A percentile compares a stretch with the other conserved stretches of the same genome.
Conservation (phyloP, 2,797 vertebrate species). For the Cottoperca gobio region DNA sequence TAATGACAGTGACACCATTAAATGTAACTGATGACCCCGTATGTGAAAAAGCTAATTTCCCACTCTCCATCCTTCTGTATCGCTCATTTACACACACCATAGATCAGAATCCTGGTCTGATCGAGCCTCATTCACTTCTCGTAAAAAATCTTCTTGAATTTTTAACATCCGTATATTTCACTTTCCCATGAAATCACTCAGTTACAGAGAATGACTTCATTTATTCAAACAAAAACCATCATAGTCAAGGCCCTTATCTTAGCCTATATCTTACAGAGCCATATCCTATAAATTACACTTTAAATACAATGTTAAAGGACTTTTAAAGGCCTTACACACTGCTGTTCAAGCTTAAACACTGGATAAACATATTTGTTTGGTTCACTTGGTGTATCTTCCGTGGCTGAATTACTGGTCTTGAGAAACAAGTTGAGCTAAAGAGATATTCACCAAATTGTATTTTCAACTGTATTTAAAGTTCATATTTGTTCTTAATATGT, state of each 20-base stretch:
- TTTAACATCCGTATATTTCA: slow-evolving; percentile 45
- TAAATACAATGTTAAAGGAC: neutral
- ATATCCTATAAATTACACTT: slow-evolving; percentile 10
- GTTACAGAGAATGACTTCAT: slow-evolving; percentile 15
- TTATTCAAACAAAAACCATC: slow-evolving; percentile 13
- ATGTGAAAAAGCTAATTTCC: slow-evolving; percentile 17
- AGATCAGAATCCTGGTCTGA: slow-evolving; percentile 34
- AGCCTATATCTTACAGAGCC: slow-evolving; percentile 1
- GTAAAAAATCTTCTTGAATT: slow-evolving; percentile 41
- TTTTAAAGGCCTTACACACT: neutral
- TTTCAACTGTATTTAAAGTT: neutral
- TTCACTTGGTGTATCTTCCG: neutral
- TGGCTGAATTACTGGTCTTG: neutral
- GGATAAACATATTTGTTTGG: neutral
- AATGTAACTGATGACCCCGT: slow-evolving; percentile 37
- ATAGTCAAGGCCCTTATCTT: neutral
- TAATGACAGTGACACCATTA: slow-evolving; percentile 27
- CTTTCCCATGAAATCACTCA: slow-evolving; percentile 18
- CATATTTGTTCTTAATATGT: neutral
- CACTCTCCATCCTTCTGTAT: slow-evolving; percentile 15
- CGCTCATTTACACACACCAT: slow-evolving; percentile 29
- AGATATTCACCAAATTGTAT: neutral
- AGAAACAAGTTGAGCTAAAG: neutral
- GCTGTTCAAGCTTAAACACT: neutral
- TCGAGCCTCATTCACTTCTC: slow-evolving; percentile 34